Evolutionary conservation across 2,888 invertebrate species (phyloP), one percentile per base, ranked within the genome.

Genomic region (Drosophila acutilabella): DNA sequence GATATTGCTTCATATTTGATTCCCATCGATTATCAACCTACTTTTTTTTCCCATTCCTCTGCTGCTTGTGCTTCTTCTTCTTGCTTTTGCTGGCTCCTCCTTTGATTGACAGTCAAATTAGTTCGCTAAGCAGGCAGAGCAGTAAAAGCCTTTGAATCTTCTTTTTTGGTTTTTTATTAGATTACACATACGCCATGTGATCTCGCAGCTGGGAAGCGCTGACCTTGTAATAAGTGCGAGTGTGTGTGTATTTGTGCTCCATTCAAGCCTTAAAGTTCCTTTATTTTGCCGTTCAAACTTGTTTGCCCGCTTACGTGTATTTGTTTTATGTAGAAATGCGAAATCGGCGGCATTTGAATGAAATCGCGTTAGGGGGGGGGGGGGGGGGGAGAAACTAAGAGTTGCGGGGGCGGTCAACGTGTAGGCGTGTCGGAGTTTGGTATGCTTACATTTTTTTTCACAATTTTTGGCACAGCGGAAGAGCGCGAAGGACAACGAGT

Each of bases 401-500:
- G 33, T 30, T 33, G 44, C 14, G 57, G 14, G 60, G 51, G 45
- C 26, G 54, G 16, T n/a, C 4, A 26, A 48, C 11, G 13, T 4
- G 30, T 13, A 45, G 61, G 69, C 58, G 47, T 71, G 57, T 14
- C 56, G 16, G 1, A 11, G 36, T 20, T 14, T 47, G 68, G 57
- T 41, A 53, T 41, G 51, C 30, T 30, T 8, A 7, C 7, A 30
- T 30, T 8, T 14, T 38, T 23, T 23, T 20, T 14, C 20, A 16
- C 18, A 18, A 18, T 23, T 23, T 23, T 23, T 23, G 51, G 52
- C 47, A 54, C 76, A 83, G 77, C 82, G 85, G 87, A 83, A 83
- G 85, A 81, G 72, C 64, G 79, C 8, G 87, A 87, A 83, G 87
- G 88, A 83, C 84, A 73, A 47, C 79, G 67, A 77, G 77, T 79